A percentile compares a stretch with the other conserved stretches of the same genome.
These are phyloP conservation scores for Columba guinea DNA, from an alignment of 2,797 vertebrate genomes.

Conservation along the genomic window DNA sequence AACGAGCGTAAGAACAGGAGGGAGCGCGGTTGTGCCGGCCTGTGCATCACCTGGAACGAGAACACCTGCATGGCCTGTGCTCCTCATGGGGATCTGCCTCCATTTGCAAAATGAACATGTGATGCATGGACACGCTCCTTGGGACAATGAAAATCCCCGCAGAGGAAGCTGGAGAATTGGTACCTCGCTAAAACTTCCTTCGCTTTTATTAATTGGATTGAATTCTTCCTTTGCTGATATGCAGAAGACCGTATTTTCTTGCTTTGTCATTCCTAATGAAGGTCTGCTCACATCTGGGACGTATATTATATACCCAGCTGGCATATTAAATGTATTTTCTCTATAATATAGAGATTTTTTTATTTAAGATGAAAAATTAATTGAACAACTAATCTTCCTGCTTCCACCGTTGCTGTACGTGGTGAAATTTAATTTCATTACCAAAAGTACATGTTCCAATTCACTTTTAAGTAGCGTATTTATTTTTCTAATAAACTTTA, in stretches of 20 bases:
- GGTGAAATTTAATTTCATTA: constrained; percentile 18
- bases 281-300: not conserved
- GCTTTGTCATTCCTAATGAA: not conserved
- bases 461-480: not conserved
- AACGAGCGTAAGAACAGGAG: fast-evolving
- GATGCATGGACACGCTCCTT: not conserved
- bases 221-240: not conserved
- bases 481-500: constrained; percentile 39
- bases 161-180: not conserved
- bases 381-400: not conserved
- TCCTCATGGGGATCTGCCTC: not conserved
- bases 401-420: not conserved
- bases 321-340: not conserved
- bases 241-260: not conserved
- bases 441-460: not conserved
- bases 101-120: fast-evolving
- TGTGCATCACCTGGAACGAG: fast-evolving
- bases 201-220: not conserved
- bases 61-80: fast-evolving
- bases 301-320: not conserved
- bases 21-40: not conserved
- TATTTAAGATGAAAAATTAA: constrained; percentile 38
- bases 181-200: not conserved
- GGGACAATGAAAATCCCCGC: not conserved
- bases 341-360: not conserved